Percentiles rank a stretch among this genome's conserved stretches.
These are phyloP conservation scores for Nyctereutes procyonoides DNA, from an alignment of 2,113 vertebrate species.

Conservation along the genomic window DNA sequence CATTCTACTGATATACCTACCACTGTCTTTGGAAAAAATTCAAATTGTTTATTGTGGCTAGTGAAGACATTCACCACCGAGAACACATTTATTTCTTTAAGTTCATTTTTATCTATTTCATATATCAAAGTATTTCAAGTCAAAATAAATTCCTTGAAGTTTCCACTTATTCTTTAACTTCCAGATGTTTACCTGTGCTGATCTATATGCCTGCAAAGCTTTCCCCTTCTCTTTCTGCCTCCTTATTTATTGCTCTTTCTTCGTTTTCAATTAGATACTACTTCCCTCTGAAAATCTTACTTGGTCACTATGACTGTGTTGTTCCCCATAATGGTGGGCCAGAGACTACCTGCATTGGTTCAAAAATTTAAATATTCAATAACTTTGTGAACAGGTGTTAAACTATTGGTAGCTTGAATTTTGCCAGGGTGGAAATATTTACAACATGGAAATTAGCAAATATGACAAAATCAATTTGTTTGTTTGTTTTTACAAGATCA, in stretches of 20 bases:
- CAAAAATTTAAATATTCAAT: background rate
- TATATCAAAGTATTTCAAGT: background rate
- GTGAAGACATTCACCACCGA: background rate
- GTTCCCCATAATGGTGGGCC: background rate
- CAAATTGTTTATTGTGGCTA: background rate
- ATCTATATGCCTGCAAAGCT: background rate
- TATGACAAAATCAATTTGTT: background rate
- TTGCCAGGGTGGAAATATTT: background rate
- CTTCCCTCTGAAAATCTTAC: background rate
- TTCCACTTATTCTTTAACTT: background rate
- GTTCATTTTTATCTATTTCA: background rate
- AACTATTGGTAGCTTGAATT: background rate
- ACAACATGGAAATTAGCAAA: background rate
- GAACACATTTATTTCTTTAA: background rate
- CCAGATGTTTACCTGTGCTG: background rate
- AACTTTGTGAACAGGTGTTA: background rate
- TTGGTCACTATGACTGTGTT: background rate
- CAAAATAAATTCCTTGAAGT: background rate
- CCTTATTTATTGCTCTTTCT: background rate
- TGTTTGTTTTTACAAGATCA: background rate
- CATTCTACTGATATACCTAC: background rate
- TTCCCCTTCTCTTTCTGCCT: background rate
- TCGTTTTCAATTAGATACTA: background rate
- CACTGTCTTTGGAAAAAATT: background rate
- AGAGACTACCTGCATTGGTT: background rate